These are phyloP conservation scores for Propithecus coquereli DNA, from an alignment of 2,113 vertebrate species.

Conservation along the genomic window DNA sequence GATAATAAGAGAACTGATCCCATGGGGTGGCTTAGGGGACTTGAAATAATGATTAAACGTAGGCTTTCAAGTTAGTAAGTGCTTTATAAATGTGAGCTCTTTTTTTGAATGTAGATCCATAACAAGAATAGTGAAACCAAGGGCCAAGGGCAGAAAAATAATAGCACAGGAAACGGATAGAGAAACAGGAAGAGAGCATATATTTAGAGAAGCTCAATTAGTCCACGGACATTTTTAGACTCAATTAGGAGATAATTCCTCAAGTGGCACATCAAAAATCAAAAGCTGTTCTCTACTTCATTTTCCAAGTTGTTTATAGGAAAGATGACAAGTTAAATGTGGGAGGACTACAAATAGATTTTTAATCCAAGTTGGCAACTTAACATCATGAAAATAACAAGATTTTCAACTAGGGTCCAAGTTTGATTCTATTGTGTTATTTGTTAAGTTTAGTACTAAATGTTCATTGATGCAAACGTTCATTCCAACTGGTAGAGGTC, in stretches of 20 bases:
- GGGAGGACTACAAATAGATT: conserved; percentile 32
- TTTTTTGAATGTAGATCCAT: background rate
- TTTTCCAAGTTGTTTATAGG: conserved; percentile 28
- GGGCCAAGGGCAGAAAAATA: background rate
- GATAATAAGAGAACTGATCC: conserved; percentile 2
- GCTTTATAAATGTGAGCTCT: background rate
- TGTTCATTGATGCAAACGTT: background rate
- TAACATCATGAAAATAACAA: background rate
- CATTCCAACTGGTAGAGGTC: background rate
- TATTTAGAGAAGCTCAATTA: conserved; percentile 11
- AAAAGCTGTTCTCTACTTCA: conserved; percentile 30
- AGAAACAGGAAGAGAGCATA: background rate
- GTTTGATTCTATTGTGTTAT: background rate
- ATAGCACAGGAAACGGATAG: background rate
- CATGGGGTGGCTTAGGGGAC: background rate
- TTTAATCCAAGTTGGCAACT: background rate
- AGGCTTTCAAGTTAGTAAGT: background rate
- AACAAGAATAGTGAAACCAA: background rate
- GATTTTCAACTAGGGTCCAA: background rate
- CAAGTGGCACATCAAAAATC: conserved; percentile 33
- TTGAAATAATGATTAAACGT: conserved; percentile 19
- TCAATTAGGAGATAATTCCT: background rate
- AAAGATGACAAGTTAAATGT: conserved; percentile 45
- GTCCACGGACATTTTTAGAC: background rate
- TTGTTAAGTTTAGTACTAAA: background rate